phyloP scores from a whole-genome alignment of 2,797 vertebrate genomes.

The Micrastur ruficollis region DNA sequence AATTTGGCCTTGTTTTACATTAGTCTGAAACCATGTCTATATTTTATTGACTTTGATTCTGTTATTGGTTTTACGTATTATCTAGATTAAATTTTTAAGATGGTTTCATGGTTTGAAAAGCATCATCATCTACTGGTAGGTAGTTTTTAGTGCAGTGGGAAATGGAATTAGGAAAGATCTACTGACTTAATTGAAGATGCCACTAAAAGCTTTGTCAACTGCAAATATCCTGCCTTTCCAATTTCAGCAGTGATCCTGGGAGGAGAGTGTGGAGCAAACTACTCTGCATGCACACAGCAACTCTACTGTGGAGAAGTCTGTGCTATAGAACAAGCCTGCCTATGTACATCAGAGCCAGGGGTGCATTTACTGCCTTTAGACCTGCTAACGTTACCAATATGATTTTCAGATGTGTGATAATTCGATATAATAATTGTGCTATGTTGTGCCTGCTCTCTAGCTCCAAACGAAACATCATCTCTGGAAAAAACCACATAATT shows the following conservation, averaged over 20 bases:
- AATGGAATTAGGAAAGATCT: constrained; percentile 51
- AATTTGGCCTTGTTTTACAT: not conserved
- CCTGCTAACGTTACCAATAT: not conserved
- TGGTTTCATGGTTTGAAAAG: constrained; percentile 1
- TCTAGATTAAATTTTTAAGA: constrained; percentile 13
- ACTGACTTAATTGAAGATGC: not conserved
- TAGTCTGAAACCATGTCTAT: not conserved
- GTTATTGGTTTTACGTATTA: constrained; percentile 14
- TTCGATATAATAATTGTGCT: not conserved
- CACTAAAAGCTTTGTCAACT: not conserved
- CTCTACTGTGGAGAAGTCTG: not conserved
- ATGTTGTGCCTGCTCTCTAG: not conserved
- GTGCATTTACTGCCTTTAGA: not conserved
- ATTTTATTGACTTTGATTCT: constrained; percentile 28
- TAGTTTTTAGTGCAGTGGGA: not conserved
- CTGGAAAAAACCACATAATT: not conserved
- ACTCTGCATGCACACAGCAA: not conserved
- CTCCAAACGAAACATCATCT: not conserved
- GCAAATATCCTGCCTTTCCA: not conserved
- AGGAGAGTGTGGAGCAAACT: not conserved
- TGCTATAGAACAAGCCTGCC: not conserved
- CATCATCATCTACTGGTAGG: not conserved
- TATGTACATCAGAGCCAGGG: not conserved
- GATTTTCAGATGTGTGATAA: not conserved
- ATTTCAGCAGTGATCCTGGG: not conserved